Evolutionary conservation across 2,113 vertebrate species (phyloP), one percentile per base, ranked within the genome.

Genomic region (Cynoglossus semilaevis): DNA sequence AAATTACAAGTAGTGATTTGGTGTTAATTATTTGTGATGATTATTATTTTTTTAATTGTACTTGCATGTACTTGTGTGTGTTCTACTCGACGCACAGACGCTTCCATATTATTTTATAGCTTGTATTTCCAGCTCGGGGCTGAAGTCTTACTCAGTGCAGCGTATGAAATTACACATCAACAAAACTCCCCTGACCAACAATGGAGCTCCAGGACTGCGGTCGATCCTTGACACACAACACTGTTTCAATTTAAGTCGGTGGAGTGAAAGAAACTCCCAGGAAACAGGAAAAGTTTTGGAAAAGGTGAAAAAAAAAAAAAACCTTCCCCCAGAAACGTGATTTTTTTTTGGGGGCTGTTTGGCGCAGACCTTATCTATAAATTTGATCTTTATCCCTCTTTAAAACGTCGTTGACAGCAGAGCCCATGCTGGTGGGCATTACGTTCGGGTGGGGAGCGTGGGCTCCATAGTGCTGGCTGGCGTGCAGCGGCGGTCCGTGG

Each of bases 361-460:
- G 41, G 14, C 67, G 69, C 67, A 64, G 70, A 92, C 90, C 89
- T 84, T 95, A 98, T 96, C 96, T 96, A 82, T 98, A 98, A 92
- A 98, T 99, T 80, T 96, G 95, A 91, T 99, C 97, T 92, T 98
- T 99, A 92, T 99, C 97, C 92, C 97, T 91, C 91, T 98, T 99
- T 92, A 99, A 91, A 89, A 96, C 97, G 88, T 99, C 97, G 91
- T 99, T 99, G 93, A 98, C 96, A 94, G 97, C 96, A 56, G 97
- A 98, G 87, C 97, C 97, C 96, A 99, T 99, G 91, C 95, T 94
- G 81, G 91, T 94, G 88, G 96, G 94, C 96, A 98, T 98, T 88
- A 98, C 96, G 91, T 97, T 98, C 56, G 96, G 95, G 85, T 99
- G 96, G 36, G 96, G 96, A 89, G 95, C 95, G 88, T 99, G 96